Base-by-base conservation (phyloP, 2,797 vertebrate genomes). In the Acestrorhynchus altus region DNA sequence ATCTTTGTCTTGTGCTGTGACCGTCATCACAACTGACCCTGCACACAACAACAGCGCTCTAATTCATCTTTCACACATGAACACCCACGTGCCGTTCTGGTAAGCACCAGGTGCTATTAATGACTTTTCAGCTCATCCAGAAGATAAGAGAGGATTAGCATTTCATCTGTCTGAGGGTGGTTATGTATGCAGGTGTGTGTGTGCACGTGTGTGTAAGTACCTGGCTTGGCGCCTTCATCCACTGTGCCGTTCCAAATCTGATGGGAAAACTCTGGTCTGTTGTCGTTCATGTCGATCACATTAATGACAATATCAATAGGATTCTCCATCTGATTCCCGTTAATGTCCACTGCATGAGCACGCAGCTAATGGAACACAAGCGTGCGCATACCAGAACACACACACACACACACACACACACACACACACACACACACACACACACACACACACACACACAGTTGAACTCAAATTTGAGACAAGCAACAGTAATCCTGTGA, bases 281-380 rank as follows among this genome's bases (percentile, higher is more conserved):
- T 99, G 88, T 99, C 97, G 39, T 99, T 99, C 94, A 97, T 96
- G 89, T 99, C 97, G 65, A 99, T 98, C 51, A 99, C 97, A 39
- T 98, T 99, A 87, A 99, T 97, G 87, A 98, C 95, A 12, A 99
- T 99, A 86, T 99, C 98, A 59, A 98, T 97, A n/a, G 98, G 98
- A 84, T 98, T 98, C 90, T 99, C 98, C 91, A 99, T 96, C 86
- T 99, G 97, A 86, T 99, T 99, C 72, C 98, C 98, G 44, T 99
- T 99, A 84, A 98, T 94, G 88, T 99, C 97, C 86, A 99, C 96
- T 0, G 96, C 98, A 0, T 99, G 98, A 0, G 98, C 97, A 81
- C 97, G 92, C 85, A 99, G 85, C 97, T 99, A 90, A 26, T 86
- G 9, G 16, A 67, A 84, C 26, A 71, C 73, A 84, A 47, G n/a